Percentiles rank a stretch among this genome's conserved stretches.
Conservation (phyloP, 2,888 invertebrate species). For the Eupithecia pulchellata region DNA sequence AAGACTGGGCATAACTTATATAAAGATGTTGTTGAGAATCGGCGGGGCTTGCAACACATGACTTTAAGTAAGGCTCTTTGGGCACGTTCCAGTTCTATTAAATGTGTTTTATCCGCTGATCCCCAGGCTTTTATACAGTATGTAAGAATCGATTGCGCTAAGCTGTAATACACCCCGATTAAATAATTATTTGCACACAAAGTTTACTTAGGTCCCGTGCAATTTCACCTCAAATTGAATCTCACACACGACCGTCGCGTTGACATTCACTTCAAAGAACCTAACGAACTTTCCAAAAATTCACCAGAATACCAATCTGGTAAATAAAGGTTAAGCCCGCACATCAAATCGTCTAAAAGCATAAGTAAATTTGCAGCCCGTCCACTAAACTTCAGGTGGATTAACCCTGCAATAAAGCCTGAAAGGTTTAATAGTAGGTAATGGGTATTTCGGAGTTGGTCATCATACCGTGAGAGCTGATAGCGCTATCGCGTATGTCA, state of each 20-base stretch:
- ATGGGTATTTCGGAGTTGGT: conserved; percentile 64
- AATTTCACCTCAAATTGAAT: conserved; percentile 13
- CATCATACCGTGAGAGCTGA: conserved; percentile 58
- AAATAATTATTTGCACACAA: conserved; percentile 7
- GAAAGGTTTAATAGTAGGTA: conserved; percentile 71
- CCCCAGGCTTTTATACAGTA: too few relatives aligned
- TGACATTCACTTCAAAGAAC: conserved; percentile 30
- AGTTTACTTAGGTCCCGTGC: conserved; percentile 13
- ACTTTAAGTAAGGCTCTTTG: too few relatives aligned
- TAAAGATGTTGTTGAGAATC: too few relatives aligned
- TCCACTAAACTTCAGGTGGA: conserved; percentile 61
- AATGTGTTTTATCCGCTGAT: too few relatives aligned
- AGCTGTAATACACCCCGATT: too few relatives aligned
- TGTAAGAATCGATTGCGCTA: too few relatives aligned
- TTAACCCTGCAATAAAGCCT: conserved; percentile 60
- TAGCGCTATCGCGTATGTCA: conserved; percentile 56
- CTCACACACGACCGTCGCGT: conserved; percentile 2
- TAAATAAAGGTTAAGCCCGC: conserved; percentile 29
- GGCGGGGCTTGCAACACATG: too few relatives aligned
- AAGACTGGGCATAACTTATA: too few relatives aligned
- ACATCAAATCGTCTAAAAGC: conserved; percentile 34
- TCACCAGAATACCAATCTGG: conserved; percentile 18
- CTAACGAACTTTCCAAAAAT: conserved; percentile 13
- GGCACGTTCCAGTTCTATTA: too few relatives aligned
- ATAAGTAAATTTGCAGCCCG: conserved; percentile 46